Conservation (phyloP, 2,888 invertebrate species). For the Theodoxus fluviatilis region DNA sequence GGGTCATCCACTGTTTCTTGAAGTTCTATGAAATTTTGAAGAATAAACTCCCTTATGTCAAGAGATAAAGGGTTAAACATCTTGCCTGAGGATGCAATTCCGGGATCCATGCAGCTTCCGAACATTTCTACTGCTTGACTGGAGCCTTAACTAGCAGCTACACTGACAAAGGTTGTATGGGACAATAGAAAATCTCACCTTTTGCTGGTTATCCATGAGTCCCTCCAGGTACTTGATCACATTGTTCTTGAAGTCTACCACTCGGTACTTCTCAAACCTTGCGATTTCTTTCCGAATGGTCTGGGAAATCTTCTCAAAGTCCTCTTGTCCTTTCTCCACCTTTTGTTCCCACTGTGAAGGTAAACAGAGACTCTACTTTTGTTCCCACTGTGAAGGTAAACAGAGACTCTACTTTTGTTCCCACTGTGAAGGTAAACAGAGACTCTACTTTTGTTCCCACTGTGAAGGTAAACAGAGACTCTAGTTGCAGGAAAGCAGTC, state of each 20-base stretch:
- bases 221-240: constrained; percentile 91
- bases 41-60: too few relatives aligned
- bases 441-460: too few relatives aligned
- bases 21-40: too few relatives aligned
- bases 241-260: constrained; percentile 87
- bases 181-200: constrained; percentile 71
- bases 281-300: constrained; percentile 94
- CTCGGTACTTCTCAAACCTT: constrained; percentile 85
- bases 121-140: background rate
- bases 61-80: too few relatives aligned
- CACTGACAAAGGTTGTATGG: background rate
- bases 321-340: constrained; percentile 94
- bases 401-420: too few relatives aligned
- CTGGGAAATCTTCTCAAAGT: constrained; percentile 92
- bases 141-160: background rate
- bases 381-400: constrained; percentile 78
- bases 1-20: too few relatives aligned
- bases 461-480: too few relatives aligned
- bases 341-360: constrained; percentile 85
- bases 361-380: constrained; percentile 60
- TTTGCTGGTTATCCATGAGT: constrained; percentile 92
- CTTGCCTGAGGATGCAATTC: too few relatives aligned
- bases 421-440: too few relatives aligned
- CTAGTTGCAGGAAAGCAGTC: too few relatives aligned
- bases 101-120: too few relatives aligned